Evolutionary conservation across 1,140 invertebrate species (phyloP), one percentile per base, ranked within the genome.

Genomic region (Trachymyrmex septentrionalis): DNA sequence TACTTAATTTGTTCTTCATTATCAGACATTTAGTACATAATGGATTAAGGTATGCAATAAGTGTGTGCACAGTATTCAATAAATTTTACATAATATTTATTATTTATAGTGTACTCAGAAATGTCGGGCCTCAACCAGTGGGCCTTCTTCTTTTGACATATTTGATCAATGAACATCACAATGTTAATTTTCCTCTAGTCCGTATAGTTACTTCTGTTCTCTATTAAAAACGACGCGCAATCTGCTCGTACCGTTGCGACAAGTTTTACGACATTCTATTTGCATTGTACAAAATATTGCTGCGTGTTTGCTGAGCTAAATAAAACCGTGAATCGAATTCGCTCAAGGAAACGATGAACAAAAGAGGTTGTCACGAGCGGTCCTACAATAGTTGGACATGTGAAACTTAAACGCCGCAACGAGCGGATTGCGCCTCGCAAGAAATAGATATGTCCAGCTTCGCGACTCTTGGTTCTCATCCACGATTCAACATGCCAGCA

Each of bases 31-130:
- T 38, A 1, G 38, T 44, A 14, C 0, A n/a, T 16, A 10, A 69
- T 38, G 14, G 14, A 5, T 34, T 53, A 24, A 55, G 59, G 78
- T 12, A 61, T 14, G 48, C 14, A 82, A 73, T 61, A 6, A 82
- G 44, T 44, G 27, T 16, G 16, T 38, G 30, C 59, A 27, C 44
- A 30, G 6, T 61, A 50, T 87, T 87, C 86, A 76, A 73, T 93
- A 92, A 93, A 93, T 94, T 94, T 93, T 94, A 94, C 92, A 94
- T 94, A 93, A 90, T 92, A 88, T 93, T 94, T 94, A 94, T 94
- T 93, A 94, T 92, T 94, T 90, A 91, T 94, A 93, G 84, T 94
- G 93, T 93, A 94, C 88, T 94, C 91, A 91, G 92, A 93, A 93
- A 94, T 93, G 90, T 93, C 85, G 85, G 90, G 92, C 92, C 93